phyloP scores from a whole-genome alignment of 1,140 invertebrate genomes.

The Wasmannia auropunctata region DNA sequence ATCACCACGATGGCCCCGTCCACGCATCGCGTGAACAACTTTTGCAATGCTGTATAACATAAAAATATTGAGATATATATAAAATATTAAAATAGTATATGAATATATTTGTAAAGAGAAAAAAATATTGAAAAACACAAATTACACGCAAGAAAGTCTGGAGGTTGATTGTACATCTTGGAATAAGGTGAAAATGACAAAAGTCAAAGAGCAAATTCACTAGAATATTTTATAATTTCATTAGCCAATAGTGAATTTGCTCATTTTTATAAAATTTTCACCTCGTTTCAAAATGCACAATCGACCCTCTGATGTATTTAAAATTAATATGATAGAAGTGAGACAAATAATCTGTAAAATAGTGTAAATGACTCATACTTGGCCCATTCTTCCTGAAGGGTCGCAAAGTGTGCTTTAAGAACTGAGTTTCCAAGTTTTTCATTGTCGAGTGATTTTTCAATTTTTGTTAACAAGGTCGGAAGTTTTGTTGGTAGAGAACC shows the following conservation, averaged over 20 bases:
- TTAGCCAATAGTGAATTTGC: too few species aligned
- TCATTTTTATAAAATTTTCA: too few species aligned
- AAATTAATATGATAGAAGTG: not conserved
- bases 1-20: slow-evolving; percentile 77
- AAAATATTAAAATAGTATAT: too few species aligned
- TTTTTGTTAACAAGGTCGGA: slow-evolving; percentile 82
- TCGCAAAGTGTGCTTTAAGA: slow-evolving; percentile 81
- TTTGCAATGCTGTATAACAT: slow-evolving; percentile 79
- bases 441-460: slow-evolving; percentile 84
- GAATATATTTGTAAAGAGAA: too few species aligned
- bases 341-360: not conserved
- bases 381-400: slow-evolving; percentile 84
- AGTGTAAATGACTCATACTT: slow-evolving; percentile 75
- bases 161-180: too few species aligned
- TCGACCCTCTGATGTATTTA: not conserved
- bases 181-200: too few species aligned
- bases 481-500: slow-evolving; percentile 82
- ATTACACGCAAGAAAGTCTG: too few species aligned
- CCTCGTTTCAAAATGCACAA: too few species aligned
- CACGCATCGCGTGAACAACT: slow-evolving; percentile 81
- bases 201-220: too few species aligned
- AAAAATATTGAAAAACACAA: too few species aligned
- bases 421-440: slow-evolving; percentile 81
- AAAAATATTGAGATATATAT: not conserved
- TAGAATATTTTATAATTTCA: too few species aligned